Base-by-base conservation (phyloP, 2,888 invertebrate genomes). In the Eurytoma californica region DNA sequence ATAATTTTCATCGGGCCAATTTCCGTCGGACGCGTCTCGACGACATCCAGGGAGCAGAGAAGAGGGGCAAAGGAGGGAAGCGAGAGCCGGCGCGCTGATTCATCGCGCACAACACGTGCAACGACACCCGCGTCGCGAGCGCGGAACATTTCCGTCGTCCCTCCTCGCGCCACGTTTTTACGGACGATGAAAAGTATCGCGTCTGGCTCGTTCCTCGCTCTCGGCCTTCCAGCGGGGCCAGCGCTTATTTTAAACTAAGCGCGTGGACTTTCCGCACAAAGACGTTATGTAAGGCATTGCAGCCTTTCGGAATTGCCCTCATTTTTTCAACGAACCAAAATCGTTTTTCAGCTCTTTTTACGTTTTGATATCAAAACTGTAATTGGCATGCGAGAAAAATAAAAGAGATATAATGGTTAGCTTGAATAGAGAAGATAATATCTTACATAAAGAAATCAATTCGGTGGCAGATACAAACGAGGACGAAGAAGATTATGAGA, bases 21-120 rank as follows among this genome's bases (percentile, higher is more conserved):
- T 72, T 77, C 60, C 60, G 60, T 57, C 72, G 57, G 49, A 65
- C 57, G 63, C 68, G 18, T 49, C 24, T 14, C 14, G 47, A 63
- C 3, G 63, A 63, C 63, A 39, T 39, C 24, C 3, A 28, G 47
- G 51, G 51, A n/a, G n/a, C n/a, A n/a, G n/a, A n/a, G n/a, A n/a
- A n/a, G n/a, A 18, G 51, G 67, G 63, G 66, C 66, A 20, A 24
- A 55, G 61, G n/a, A 20, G 70, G 53, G 16, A 57, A 63, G 39
- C 30, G 63, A 53, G 53, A 4, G 51, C 20, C 12, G 16, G 18
- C 13, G 14, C 28, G 70, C 70, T 79, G 79, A 79, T 79, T 79
- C 79, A 75, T 79, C 66, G 70, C 60, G 58, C 58, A 68, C 66
- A 79, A 79, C 79, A 75, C 74, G 79, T 79, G 79, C 77, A 72